Evolutionary conservation across 2,888 invertebrate species (phyloP).

Genomic region (Embidobia sp.): DNA sequence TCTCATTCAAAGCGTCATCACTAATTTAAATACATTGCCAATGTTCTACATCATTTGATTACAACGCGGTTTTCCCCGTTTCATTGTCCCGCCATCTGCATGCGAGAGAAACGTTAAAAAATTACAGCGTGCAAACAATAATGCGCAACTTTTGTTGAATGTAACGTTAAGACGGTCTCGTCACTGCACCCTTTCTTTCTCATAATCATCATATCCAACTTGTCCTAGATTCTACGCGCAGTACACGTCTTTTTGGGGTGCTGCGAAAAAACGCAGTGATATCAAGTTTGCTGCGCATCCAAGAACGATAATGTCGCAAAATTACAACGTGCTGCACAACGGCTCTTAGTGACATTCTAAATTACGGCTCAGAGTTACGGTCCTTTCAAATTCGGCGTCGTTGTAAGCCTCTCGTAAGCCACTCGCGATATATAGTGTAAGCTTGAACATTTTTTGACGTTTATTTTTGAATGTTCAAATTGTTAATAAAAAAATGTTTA

Average conservation of each 20-base stretch:
- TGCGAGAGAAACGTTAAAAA: background rate
- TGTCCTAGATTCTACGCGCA: background rate
- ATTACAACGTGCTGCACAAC: constrained; percentile 17
- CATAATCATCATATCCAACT: constrained; percentile 9
- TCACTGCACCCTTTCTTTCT: constrained; percentile 11
- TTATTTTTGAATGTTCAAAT: too few species aligned
- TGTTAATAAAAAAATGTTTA: too few species aligned
- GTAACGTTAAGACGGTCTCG: constrained; percentile 13
- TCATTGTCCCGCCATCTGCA: background rate
- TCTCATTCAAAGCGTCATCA: too few species aligned
- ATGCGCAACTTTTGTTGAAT: background rate
- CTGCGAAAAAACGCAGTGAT: constrained; percentile 9
- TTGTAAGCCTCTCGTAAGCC: too few species aligned
- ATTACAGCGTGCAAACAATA: background rate
- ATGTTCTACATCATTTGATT: background rate
- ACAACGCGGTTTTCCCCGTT: background rate
- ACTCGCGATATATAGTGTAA: too few species aligned
- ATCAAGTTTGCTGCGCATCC: constrained; percentile 8
- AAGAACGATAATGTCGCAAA: constrained; percentile 7
- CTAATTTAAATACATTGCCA: too few species aligned
- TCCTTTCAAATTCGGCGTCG: too few species aligned
- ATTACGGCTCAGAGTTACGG: constrained; percentile 8
- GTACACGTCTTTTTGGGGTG: constrained; percentile 1
- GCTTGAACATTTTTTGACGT: too few species aligned
- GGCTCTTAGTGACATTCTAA: constrained; percentile 16